phyloP scores from a whole-genome alignment of 2,797 vertebrate genomes.

The Epinephelus coioides region DNA sequence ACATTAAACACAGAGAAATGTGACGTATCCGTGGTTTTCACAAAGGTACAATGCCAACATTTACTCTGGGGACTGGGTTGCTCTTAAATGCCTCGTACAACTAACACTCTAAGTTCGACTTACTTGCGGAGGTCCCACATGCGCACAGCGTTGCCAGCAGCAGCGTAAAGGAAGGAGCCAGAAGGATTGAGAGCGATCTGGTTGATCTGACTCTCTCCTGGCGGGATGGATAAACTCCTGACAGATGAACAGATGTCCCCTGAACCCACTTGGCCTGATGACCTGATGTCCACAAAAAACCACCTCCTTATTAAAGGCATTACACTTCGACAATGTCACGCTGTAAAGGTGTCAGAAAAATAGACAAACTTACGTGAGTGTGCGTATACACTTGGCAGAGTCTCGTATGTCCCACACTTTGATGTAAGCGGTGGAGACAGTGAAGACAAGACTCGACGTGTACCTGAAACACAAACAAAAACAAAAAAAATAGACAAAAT shows the following conservation, averaged over 20 bases:
- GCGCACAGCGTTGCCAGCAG: slow-evolving; percentile 94
- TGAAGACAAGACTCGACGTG: slow-evolving; percentile 95
- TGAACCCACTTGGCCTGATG: slow-evolving; percentile 93
- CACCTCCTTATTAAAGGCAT: neutral
- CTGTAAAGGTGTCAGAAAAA: rapidly evolving
- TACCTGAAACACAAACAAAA: slow-evolving; percentile 77
- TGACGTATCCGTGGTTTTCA: too few species aligned
- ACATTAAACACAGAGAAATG: too few species aligned
- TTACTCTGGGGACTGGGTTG: too few species aligned
- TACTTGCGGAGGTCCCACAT: slow-evolving; percentile 99
- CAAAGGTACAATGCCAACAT: too few species aligned
- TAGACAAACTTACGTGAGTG: slow-evolving; percentile 89
- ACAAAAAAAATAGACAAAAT: neutral
- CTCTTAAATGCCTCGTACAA: neutral
- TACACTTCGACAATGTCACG: neutral
- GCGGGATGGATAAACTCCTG: slow-evolving; percentile 90
- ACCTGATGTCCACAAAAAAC: slow-evolving; percentile 79
- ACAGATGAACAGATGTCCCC: slow-evolving; percentile 89
- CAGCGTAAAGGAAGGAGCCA: slow-evolving; percentile 94
- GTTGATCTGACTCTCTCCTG: slow-evolving; percentile 97
- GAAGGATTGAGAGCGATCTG: slow-evolving; percentile 94
- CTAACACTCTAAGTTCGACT: neutral
- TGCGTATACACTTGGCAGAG: slow-evolving; percentile 95
- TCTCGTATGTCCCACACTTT: slow-evolving; percentile 99
- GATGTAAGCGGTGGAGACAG: slow-evolving; percentile 94